A percentile compares a stretch with the other conserved stretches of the same genome.
Conservation (phyloP, 2,888 invertebrate species). For the Amphiduros pacificus region DNA sequence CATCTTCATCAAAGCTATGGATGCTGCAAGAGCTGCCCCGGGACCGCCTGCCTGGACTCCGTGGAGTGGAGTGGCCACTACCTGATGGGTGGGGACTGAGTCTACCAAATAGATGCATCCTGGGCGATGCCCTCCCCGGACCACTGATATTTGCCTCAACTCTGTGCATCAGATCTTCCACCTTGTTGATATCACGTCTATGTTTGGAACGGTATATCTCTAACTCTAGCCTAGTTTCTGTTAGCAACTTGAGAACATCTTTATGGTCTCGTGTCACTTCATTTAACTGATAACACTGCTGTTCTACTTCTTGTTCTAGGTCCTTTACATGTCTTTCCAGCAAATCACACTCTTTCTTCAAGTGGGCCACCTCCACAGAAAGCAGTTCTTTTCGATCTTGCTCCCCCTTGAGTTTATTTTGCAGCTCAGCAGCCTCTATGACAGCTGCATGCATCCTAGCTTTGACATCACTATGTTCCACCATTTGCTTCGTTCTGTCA, state of each 20-base stretch:
- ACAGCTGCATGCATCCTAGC: too few species aligned
- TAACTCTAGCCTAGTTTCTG: slow-evolving; percentile 15
- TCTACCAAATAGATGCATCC: neutral
- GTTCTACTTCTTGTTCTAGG: slow-evolving; percentile 10
- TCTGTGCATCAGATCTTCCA: slow-evolving; percentile 5
- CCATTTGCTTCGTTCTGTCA: too few species aligned
- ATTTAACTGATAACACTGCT: slow-evolving; percentile 2
- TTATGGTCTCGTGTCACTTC: slow-evolving; percentile 7
- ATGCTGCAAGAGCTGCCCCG: neutral
- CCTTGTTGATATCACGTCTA: slow-evolving; percentile 7
- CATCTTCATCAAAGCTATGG: neutral
- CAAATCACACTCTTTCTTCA: slow-evolving; percentile 13
- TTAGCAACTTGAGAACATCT: slow-evolving; percentile 3
- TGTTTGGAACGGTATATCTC: slow-evolving; percentile 14
- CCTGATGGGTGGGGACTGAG: neutral
- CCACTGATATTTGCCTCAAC: slow-evolving; percentile 10
- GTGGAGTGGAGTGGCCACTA: neutral
- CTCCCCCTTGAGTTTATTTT: slow-evolving; percentile 1
- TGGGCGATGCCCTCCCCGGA: neutral
- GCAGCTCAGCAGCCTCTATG: slow-evolving; percentile 2
- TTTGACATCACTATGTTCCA: too few species aligned
- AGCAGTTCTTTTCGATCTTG: slow-evolving; percentile 6
- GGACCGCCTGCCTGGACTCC: neutral
- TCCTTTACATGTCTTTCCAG: slow-evolving; percentile 6
- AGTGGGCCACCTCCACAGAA: slow-evolving; percentile 4